Percentiles rank a stretch among this genome's conserved stretches.
Conservation (phyloP, 2,888 invertebrate genomes). For the Allolobophora icterica region DNA sequence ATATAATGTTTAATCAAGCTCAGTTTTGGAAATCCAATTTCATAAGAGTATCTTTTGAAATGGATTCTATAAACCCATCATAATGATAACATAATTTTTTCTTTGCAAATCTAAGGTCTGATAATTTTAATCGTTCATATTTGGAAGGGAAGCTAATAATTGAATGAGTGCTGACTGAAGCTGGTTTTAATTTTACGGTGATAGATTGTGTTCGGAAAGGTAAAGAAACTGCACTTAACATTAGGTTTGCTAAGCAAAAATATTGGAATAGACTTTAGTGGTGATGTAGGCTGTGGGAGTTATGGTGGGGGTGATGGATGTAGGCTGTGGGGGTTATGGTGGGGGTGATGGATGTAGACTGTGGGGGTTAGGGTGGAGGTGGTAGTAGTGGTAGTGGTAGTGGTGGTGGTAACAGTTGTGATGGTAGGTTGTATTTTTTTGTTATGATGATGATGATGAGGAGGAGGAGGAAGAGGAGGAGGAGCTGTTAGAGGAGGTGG, state of each 20-base stretch:
- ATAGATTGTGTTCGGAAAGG: background rate
- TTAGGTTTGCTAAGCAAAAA: background rate
- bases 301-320: no score
- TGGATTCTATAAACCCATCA: background rate
- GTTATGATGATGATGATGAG: background rate
- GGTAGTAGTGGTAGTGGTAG: background rate
- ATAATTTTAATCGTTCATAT: background rate
- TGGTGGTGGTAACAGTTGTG: background rate
- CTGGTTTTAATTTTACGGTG: background rate
- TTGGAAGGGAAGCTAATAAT: background rate
- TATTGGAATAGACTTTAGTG: background rate
- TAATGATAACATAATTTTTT: background rate
- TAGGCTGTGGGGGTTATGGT: no score
- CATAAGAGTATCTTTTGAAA: background rate
- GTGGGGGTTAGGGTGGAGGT: background rate
- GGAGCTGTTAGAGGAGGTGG: background rate
- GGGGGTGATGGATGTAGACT: background rate
- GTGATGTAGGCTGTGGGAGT: background rate
- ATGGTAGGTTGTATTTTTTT: no score
- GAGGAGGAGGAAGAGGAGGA: background rate
- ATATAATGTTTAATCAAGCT: background rate
- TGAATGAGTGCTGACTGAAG: background rate
- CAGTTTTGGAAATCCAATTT: conserved; percentile 10
- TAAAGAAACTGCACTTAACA: background rate
- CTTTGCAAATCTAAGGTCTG: background rate